A percentile compares a stretch with the other conserved stretches of the same genome.
phyloP scores from a whole-genome alignment of 1,140 invertebrate species.

The Listronotus oregonensis region DNA sequence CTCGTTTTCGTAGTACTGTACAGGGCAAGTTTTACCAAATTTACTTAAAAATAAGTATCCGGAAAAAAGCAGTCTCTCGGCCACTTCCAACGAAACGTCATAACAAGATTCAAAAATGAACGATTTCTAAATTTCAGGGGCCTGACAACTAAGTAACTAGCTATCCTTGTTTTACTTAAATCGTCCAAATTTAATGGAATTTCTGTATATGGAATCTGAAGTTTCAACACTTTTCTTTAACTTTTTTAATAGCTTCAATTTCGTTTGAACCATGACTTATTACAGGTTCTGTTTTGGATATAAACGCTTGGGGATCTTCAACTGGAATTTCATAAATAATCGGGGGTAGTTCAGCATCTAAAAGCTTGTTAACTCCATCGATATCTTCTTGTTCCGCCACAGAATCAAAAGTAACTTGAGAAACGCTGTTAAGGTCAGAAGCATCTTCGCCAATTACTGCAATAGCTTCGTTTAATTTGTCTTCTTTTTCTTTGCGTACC shows the following conservation, averaged over 20 bases:
- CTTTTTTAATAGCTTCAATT: slow-evolving; percentile 48
- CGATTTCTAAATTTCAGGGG: slow-evolving; percentile 55
- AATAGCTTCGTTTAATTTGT: slow-evolving; percentile 25
- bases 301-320: slow-evolving; percentile 58
- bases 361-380: slow-evolving; percentile 42
- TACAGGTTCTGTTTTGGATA: slow-evolving; percentile 55
- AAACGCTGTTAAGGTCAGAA: slow-evolving; percentile 22
- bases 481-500: slow-evolving; percentile 40
- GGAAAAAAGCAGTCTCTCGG: slow-evolving; percentile 59
- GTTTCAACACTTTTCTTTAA: slow-evolving; percentile 54
- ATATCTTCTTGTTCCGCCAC: slow-evolving; percentile 49
- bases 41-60: slow-evolving; percentile 65
- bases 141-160: slow-evolving; percentile 50
- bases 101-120: slow-evolving; percentile 61
- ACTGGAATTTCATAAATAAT: slow-evolving; percentile 56
- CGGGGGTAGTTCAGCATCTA: slow-evolving; percentile 53
- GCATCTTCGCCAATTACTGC: slow-evolving; percentile 25
- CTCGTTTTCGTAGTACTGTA: slow-evolving; percentile 59
- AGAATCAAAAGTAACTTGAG: slow-evolving; percentile 46
- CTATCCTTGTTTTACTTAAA: slow-evolving; percentile 52
- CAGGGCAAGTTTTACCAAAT: slow-evolving; percentile 64
- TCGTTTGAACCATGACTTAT: slow-evolving; percentile 57
- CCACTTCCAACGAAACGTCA: slow-evolving; percentile 58
- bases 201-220: slow-evolving; percentile 57
- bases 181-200: slow-evolving; percentile 53